A percentile compares a stretch with the other conserved stretches of the same genome.
These are phyloP conservation scores for Amphipoea lucens DNA, from an alignment of 2,888 invertebrate species.

Conservation along the genomic window DNA sequence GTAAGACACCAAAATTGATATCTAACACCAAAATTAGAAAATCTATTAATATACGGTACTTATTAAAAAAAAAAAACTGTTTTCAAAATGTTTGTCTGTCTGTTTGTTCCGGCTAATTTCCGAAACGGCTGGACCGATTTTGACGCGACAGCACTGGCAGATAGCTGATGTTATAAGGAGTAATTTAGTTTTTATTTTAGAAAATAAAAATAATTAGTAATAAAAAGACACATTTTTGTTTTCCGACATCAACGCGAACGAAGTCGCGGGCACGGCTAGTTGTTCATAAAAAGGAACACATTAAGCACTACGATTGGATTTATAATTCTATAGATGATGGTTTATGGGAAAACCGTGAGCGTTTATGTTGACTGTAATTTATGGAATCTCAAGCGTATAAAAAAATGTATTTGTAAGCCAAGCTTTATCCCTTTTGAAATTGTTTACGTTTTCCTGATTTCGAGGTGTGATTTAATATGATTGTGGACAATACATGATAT, in stretches of 20 bases:
- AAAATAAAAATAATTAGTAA: neutral
- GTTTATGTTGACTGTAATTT: neutral
- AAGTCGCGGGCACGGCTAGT: neutral
- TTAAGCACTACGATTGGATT: neutral
- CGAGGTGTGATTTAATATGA: constrained; percentile 2
- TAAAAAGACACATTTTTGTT: neutral
- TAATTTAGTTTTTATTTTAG: neutral
- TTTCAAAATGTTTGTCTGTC: neutral
- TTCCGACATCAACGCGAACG: neutral
- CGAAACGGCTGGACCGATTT: neutral
- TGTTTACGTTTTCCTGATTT: constrained; percentile 1
- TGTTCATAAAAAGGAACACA: constrained; percentile 1
- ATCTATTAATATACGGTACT: too few species aligned
- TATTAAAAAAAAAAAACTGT: neutral
- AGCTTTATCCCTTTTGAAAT: neutral
- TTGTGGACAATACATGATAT: neutral
- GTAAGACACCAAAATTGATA: too few species aligned
- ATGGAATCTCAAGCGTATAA: neutral
- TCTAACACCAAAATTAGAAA: too few species aligned
- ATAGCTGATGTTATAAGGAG: neutral
- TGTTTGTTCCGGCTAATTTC: neutral
- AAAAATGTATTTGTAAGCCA: constrained; percentile 15
- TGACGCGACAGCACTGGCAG: neutral
- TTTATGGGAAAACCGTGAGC: neutral
- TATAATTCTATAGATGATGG: neutral